Evolutionary conservation across 30 jellyfish, hydroid and myxozoan species (phyloP), one percentile per base, ranked within the genome.

Genomic region (Aurelia coerulea): DNA sequence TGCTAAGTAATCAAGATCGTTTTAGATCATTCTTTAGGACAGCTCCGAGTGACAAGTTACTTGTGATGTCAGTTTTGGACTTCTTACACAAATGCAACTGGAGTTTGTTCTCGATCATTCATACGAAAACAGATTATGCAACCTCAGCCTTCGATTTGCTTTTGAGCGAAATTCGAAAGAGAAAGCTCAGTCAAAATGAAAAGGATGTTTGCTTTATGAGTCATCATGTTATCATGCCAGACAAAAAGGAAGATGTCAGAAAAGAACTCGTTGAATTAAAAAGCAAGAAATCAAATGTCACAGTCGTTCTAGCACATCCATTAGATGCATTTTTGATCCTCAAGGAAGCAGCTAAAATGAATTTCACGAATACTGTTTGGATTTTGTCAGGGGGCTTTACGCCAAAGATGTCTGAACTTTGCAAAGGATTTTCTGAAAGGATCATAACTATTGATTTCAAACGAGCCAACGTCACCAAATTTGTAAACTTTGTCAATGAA

Each of bases 91-190:
- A 42, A 14, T 76, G 65, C 4, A 8, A 76, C 42, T 83, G 95
- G 95, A 65, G 59, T 60, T 46, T 67, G 19, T 53, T 90, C 13
- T 34, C 86, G 12, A 93, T 77, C n/a, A 7, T 90, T 42, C 66
- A 82, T 65, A 80, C 91, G 18, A 71, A 53, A 23, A 90, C 97
- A n/a, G 97, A 90, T 34, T 90, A 82, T 60, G 95, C 88, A 23
- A 13, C 49, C 6, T 53, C 97, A 7, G 95, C 90, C 2, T 83
- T 83, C 29, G 42, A 41, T 3, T 31, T 49, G 62, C 37, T 90
- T 23, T 53, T 41, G 53, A 51, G 76, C 31, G 53, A 68, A 53
- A 49, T 58, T 5, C 70, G 54, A 54, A 53, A 50, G 11, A n/a
- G n/a, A 62, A 42, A 51, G 49, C 54, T 29, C 53, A 18, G 16